A percentile compares a stretch with the other conserved stretches of the same genome.
phyloP scores from a whole-genome alignment of 1,140 invertebrate species.

The Pogonognathellus flavescens region DNA sequence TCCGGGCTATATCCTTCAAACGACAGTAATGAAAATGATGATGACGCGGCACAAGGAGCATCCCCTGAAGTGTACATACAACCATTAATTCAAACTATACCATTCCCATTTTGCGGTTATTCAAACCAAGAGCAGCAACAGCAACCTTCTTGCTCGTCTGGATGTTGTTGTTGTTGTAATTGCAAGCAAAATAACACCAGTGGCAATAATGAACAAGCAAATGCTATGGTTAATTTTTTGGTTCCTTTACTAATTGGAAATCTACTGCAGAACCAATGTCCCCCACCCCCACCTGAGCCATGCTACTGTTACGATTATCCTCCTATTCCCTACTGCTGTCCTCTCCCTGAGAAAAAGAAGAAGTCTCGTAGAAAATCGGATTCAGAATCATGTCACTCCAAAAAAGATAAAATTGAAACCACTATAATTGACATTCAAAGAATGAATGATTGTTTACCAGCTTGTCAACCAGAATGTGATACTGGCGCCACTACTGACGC shows the following conservation, averaged over 20 bases:
- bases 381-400: background rate
- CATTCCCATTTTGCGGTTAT: background rate
- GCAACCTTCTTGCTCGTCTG: background rate
- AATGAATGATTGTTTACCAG: background rate
- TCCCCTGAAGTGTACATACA: background rate
- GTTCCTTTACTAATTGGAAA: constrained; percentile 2
- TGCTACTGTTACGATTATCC: background rate
- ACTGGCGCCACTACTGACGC: no score
- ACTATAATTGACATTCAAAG: constrained; percentile 3
- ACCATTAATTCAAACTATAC: background rate
- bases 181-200: background rate
- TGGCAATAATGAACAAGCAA: background rate
- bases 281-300: background rate
- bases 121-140: background rate
- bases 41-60: background rate
- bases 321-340: background rate
- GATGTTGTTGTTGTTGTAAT: background rate
- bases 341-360: background rate
- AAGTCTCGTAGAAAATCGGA: background rate
- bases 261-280: background rate
- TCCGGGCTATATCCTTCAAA: background rate
- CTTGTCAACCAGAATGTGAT: background rate
- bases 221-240: background rate
- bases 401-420: background rate
- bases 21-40: background rate